Conservation (phyloP, 1,140 invertebrate genomes). For the Mizuhopecten yessoensis region DNA sequence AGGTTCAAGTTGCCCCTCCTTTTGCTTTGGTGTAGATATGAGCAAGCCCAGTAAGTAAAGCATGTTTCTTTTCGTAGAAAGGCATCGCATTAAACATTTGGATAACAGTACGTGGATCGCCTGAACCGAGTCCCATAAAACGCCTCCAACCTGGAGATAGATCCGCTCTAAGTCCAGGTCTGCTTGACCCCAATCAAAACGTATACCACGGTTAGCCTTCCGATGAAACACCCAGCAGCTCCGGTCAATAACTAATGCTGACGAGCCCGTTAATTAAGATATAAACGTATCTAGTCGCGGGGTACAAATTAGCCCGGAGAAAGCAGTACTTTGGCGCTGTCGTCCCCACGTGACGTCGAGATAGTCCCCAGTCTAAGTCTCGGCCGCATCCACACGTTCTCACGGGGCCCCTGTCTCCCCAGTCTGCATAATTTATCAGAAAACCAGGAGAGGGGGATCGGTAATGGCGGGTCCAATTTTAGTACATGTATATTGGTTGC, state of each 20-base stretch:
- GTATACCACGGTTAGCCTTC: not conserved
- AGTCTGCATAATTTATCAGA: conserved; percentile 16
- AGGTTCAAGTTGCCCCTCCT: not conserved
- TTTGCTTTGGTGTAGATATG: too few relatives aligned
- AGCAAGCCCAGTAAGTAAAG: too few relatives aligned
- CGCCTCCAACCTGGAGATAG: not conserved
- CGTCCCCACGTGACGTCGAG: not conserved
- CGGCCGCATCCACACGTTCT: not conserved
- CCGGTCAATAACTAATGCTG: conserved; percentile 20
- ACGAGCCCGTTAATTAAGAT: conserved; percentile 15
- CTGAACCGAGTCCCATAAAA: not conserved
- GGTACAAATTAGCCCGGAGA: not conserved
- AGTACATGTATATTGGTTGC: conserved; percentile 38
- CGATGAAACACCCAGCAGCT: not conserved
- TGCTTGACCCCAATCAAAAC: conserved; percentile 24
- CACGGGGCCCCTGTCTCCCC: not conserved
- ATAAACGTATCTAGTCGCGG: not conserved
- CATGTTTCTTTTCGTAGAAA: not conserved
- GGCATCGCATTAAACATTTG: not conserved
- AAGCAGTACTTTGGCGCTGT: not conserved
- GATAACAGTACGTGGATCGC: not conserved
- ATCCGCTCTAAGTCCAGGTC: conserved; percentile 36
- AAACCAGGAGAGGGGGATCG: not conserved
- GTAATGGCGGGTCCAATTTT: conserved; percentile 17
- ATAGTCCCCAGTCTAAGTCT: not conserved